Evolutionary conservation across 2,797 vertebrate genomes (phyloP).

Genomic region (Epinephelus coioides): DNA sequence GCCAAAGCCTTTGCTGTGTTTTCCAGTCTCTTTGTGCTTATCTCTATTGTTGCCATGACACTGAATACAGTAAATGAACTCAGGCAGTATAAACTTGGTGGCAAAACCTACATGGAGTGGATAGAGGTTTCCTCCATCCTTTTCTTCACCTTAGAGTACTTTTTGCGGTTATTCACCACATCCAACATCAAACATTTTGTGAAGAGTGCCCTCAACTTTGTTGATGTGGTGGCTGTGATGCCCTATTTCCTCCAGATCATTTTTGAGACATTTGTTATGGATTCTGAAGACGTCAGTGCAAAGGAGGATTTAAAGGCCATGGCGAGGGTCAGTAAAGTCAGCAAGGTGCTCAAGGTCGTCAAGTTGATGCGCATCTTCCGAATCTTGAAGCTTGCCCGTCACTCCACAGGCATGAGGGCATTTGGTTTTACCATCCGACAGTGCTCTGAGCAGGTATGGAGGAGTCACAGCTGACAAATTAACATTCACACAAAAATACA

Average conservation of each 20-base stretch:
- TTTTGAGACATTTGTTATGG: conserved; percentile 88
- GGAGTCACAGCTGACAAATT: not conserved
- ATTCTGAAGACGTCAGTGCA: conserved; percentile 79
- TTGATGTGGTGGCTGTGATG: conserved; percentile 92
- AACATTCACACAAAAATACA: not conserved
- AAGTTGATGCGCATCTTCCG: conserved; percentile 95
- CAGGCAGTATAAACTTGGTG: conserved; percentile 81
- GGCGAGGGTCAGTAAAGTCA: conserved; percentile 92
- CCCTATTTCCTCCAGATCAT: conserved; percentile 93
- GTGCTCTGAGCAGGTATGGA: conserved; percentile 93
- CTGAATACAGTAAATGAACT: conserved; percentile 93
- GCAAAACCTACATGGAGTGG: conserved; percentile 91
- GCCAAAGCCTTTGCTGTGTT: conserved; percentile 92
- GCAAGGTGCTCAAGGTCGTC: conserved; percentile 93
- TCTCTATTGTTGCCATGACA: conserved; percentile 94
- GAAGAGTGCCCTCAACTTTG: conserved; percentile 90
- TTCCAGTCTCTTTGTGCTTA: conserved; percentile 92
- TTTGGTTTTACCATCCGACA: conserved; percentile 95
- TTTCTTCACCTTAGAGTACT: conserved; percentile 92
- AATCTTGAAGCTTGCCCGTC: conserved; percentile 93
- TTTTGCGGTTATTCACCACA: conserved; percentile 89
- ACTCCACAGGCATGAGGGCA: conserved; percentile 94
- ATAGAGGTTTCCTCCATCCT: conserved; percentile 91
- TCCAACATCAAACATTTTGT: conserved; percentile 89
- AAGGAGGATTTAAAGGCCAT: conserved; percentile 91